A percentile compares a stretch with the other conserved stretches of the same genome.
These are phyloP conservation scores for Orbicella faveolata DNA, from an alignment of 64 coral and sea anemone genomes.

Conservation along the genomic window DNA sequence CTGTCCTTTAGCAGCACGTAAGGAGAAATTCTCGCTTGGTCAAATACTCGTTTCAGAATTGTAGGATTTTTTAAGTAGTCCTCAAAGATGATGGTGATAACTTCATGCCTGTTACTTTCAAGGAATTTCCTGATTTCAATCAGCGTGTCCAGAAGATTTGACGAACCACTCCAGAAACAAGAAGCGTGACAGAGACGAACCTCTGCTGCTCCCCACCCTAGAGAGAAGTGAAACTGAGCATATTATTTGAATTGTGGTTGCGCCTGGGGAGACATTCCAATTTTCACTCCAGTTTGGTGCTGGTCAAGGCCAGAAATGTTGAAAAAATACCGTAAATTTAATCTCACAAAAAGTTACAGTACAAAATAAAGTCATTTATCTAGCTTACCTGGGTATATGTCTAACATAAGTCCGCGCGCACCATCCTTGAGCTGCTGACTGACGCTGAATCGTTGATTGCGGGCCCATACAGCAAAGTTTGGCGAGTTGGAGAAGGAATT, in stretches of 20 bases:
- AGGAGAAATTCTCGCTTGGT: constrained; percentile 66
- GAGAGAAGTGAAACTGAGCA: background rate
- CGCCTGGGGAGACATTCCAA: no score
- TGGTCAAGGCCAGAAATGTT: no score
- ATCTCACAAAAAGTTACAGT: background rate
- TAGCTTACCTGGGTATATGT: constrained; percentile 81
- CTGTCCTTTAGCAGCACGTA: constrained; percentile 63
- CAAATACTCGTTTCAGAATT: constrained; percentile 83
- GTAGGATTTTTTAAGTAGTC: constrained; percentile 88
- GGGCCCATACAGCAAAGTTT: constrained; percentile 82
- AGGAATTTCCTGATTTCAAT: constrained; percentile 74
- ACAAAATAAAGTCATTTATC: no score
- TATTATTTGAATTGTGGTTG: no score
- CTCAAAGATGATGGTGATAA: constrained; percentile 92
- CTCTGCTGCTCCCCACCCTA: constrained; percentile 83
- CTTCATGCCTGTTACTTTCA: constrained; percentile 58
- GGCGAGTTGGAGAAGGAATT: constrained; percentile 75
- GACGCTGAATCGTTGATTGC: constrained; percentile 82
- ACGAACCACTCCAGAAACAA: constrained; percentile 89
- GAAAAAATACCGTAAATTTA: no score
- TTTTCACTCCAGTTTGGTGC: no score
- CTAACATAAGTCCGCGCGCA: constrained; percentile 94
- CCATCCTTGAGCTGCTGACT: constrained; percentile 80
- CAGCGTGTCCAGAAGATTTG: constrained; percentile 77
- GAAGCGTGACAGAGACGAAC: constrained; percentile 82